Evolutionary conservation across 1,140 invertebrate genomes (phyloP), one percentile per base, ranked within the genome.

Genomic region (Drosophila nannoptera): DNA sequence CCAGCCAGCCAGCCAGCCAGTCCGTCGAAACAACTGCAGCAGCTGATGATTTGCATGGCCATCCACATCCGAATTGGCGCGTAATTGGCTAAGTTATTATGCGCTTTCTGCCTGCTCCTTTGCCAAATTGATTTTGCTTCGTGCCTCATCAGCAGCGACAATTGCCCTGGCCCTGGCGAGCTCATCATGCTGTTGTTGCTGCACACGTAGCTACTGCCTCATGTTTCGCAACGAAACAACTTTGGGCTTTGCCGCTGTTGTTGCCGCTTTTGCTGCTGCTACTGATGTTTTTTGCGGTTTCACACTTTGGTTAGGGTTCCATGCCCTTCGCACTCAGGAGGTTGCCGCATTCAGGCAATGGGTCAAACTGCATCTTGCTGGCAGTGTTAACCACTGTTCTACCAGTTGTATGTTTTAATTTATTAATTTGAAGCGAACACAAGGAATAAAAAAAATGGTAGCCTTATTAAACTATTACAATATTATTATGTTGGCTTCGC

Each of bases 251-350:
- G 58, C 49, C 49, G 36, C 22, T 55, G 29, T 7, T 54, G 36
- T 22, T 22, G 58, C 16, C 16, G 56, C 42, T 56, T 59, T 64
- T 67, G 29, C 52, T 66, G 61, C 45, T 59, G 86, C 87, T 88
- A 88, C 87, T 81, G 87, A 88, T 83, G 78, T 88, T 88, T 83
- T 75, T 80, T 88, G 87, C 87, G 87, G 87, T 88, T 88, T 88
- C 87, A 88, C 87, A 88, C 87, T 88, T 88, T 88, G 83, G 77
- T 86, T 87, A 87, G 77, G 73, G 73, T 73, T 88, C 58, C 76
- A 69, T 84, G 78, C 78, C 80, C 78, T 83, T 83, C 67, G 78
- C 80, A 72, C 72, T 78, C 45, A 64, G 33, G 22, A 33, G 48
- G 49, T 61, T 59, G 54, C 42, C 55, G 55, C 62, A 71, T 71